A percentile compares a stretch with the other conserved stretches of the same genome.
These are phyloP conservation scores for Lepidothrix coronata DNA, from an alignment of 2,113 vertebrate genomes.

Conservation along the genomic window DNA sequence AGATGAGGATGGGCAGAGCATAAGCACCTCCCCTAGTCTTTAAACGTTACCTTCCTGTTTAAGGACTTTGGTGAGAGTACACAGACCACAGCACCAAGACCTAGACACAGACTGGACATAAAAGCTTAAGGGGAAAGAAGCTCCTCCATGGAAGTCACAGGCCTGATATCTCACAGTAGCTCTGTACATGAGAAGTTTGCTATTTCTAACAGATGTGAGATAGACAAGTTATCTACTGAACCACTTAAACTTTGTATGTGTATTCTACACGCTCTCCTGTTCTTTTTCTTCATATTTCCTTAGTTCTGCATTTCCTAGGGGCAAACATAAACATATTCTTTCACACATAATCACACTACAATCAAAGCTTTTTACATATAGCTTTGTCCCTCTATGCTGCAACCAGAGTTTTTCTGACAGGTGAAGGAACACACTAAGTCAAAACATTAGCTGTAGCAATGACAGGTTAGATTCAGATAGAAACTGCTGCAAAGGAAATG, in stretches of 20 bases:
- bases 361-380: neutral
- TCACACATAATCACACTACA: neutral
- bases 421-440: neutral
- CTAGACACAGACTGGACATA: neutral
- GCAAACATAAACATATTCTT: neutral
- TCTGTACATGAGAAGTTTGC: neutral
- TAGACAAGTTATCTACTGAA: neutral
- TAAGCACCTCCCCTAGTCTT: neutral
- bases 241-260: neutral
- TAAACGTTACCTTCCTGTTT: neutral
- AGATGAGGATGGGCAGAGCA: neutral
- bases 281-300: neutral
- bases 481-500: neutral
- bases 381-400: neutral
- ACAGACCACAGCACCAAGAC: neutral
- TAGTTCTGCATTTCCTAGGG: neutral
- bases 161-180: accelerated
- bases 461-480: neutral
- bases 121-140: neutral
- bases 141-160: neutral
- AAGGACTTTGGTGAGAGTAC: neutral
- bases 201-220: neutral
- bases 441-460: neutral
- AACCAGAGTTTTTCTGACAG: neutral
- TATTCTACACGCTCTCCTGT: neutral